Evolutionary conservation across 2,113 vertebrate species (phyloP).

Genomic region (Tinamus guttatus): DNA sequence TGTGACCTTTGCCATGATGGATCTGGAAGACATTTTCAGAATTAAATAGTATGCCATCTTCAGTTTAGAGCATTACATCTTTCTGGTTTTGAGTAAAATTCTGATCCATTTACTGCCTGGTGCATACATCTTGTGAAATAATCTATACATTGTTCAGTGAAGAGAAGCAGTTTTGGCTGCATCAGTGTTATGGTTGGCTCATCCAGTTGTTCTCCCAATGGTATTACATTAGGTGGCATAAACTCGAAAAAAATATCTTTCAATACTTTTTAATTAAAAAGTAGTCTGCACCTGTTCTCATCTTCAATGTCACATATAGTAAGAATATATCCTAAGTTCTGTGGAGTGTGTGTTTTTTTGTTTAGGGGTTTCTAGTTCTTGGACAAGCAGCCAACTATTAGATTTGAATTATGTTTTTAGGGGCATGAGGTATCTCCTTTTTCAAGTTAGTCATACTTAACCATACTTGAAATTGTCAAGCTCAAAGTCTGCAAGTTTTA

Average conservation of each 20-base stretch:
- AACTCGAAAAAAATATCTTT: neutral
- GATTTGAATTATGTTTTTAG: neutral
- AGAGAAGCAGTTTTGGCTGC: neutral
- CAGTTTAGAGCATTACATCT: too few relatives aligned
- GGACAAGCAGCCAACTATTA: neutral
- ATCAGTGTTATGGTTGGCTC: neutral
- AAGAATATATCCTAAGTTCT: neutral
- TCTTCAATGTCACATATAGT: neutral
- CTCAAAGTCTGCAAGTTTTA: neutral
- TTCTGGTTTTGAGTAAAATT: too few relatives aligned
- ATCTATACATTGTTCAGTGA: neutral
- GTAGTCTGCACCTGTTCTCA: neutral
- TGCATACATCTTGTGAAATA: neutral
- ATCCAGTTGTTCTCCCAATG: neutral
- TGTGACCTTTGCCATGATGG: neutral
- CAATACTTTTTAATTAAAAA: neutral
- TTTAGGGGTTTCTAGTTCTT: neutral
- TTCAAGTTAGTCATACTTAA: neutral
- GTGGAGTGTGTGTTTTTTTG: neutral
- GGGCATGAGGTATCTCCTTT: neutral
- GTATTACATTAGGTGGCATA: neutral
- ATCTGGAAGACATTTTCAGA: neutral
- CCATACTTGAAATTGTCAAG: neutral
- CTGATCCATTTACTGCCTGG: neutral
- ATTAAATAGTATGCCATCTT: neutral